phyloP scores from a whole-genome alignment of 2,797 vertebrate genomes.

The Poeciliopsis gracilis region DNA sequence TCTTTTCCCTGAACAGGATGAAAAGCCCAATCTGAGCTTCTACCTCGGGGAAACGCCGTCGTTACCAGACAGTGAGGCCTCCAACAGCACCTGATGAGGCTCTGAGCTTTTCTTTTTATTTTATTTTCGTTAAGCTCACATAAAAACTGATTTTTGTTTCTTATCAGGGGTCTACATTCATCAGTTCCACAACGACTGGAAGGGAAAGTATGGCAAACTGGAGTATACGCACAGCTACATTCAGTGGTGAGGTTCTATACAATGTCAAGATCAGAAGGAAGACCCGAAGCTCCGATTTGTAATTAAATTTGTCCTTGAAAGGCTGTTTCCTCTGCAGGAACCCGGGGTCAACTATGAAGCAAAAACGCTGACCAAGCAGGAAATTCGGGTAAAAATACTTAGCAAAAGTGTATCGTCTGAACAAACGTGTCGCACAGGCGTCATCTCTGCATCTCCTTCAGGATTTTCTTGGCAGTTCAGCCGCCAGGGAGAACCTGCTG shows the following conservation, averaged over 20 bases:
- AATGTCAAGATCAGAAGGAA: background rate
- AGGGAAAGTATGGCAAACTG: constrained; percentile 73
- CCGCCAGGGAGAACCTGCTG: constrained; percentile 76
- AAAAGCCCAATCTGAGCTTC: constrained; percentile 85
- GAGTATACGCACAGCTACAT: constrained; percentile 90
- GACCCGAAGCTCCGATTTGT: background rate
- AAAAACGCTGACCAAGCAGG: constrained; percentile 78
- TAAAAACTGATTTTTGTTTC: background rate
- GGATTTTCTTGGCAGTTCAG: constrained; percentile 74
- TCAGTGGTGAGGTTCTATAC: constrained; percentile 85
- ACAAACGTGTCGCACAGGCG: background rate
- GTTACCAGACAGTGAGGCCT: constrained; percentile 81
- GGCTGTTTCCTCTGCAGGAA: constrained; percentile 95
- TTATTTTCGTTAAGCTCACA: accelerated
- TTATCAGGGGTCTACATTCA: constrained; percentile 79
- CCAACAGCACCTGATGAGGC: too few relatives aligned
- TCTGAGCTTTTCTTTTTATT: too few relatives aligned
- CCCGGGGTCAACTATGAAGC: constrained; percentile 86
- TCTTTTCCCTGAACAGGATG: constrained; percentile 8
- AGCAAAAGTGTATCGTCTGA: background rate
- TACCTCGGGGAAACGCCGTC: constrained; percentile 82
- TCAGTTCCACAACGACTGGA: constrained; percentile 79
- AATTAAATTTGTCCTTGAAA: constrained; percentile 44
- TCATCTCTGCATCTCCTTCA: constrained; percentile 41
- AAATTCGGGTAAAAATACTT: constrained; percentile 82